phyloP scores from a whole-genome alignment of 2,888 invertebrate species.

The Rhamnusium bicolor region DNA sequence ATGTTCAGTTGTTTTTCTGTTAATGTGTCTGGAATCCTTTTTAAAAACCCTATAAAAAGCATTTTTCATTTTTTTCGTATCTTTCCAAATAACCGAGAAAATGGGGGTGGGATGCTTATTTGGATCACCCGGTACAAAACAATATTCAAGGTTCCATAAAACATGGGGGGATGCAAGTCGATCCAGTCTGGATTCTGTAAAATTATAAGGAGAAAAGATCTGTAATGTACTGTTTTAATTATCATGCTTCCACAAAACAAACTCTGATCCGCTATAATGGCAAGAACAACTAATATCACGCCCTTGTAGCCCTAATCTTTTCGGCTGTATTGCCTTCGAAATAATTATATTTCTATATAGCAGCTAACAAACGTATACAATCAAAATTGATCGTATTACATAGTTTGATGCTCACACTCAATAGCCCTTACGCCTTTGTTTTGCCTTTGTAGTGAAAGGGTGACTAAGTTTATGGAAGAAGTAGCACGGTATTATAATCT shows the following conservation, averaged over 20 bases:
- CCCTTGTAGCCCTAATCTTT: constrained; percentile 7
- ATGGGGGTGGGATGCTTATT: no score
- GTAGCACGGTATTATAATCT: not conserved
- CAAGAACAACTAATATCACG: constrained; percentile 16
- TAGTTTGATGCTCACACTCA: constrained; percentile 9
- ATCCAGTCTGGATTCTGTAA: no score
- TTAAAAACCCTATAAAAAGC: no score
- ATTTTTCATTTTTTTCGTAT: no score
- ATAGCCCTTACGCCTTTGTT: constrained; percentile 3
- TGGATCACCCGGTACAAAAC: no score
- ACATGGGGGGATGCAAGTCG: no score
- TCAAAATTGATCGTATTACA: constrained; percentile 10
- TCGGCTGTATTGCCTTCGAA: constrained; percentile 6
- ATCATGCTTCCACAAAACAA: not conserved
- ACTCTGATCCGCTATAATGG: not conserved
- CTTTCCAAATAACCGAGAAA: no score
- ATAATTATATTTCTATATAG: not conserved
- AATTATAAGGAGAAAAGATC: not conserved
- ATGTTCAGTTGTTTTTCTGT: no score
- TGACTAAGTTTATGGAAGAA: constrained; percentile 2
- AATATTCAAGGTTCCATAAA: no score
- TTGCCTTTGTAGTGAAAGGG: not conserved
- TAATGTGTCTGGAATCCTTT: no score
- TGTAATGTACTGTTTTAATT: not conserved
- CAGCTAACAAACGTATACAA: not conserved